These are phyloP conservation scores for Mugil cephalus DNA, from an alignment of 2,113 vertebrate genomes.

Conservation along the genomic window DNA sequence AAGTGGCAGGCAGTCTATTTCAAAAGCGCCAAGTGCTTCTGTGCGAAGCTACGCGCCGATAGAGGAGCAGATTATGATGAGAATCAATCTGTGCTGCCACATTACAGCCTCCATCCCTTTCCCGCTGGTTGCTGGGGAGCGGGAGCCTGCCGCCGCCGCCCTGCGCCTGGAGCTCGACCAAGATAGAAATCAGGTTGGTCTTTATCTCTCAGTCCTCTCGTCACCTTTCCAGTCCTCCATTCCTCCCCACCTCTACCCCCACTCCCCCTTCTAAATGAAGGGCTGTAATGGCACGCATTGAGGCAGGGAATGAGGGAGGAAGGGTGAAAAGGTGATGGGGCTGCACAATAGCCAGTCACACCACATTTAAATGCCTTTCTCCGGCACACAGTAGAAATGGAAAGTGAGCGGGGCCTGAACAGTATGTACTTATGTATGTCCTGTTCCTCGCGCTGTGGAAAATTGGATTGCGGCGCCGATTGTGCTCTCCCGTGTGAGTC, in stretches of 20 bases:
- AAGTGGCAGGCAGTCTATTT: slow-evolving; percentile 58
- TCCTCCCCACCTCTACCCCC: slow-evolving; percentile 16
- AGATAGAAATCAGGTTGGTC: slow-evolving; percentile 67
- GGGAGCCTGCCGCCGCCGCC: slow-evolving; percentile 32
- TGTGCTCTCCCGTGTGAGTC: slow-evolving; percentile 38
- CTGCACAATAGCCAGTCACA: slow-evolving; percentile 70
- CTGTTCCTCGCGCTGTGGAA: slow-evolving; percentile 55
- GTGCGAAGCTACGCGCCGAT: slow-evolving; percentile 53
- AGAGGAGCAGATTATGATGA: slow-evolving; percentile 56
- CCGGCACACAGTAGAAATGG: slow-evolving; percentile 17
- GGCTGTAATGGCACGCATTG: slow-evolving; percentile 46
- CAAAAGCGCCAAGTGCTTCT: slow-evolving; percentile 45
- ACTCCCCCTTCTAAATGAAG: slow-evolving; percentile 34
- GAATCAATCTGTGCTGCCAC: slow-evolving; percentile 70
- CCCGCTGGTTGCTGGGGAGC: slow-evolving; percentile 54
- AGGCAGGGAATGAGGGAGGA: slow-evolving; percentile 32
- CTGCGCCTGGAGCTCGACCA: slow-evolving; percentile 40
- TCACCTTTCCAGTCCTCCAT: slow-evolving; percentile 62
- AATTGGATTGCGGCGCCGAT: slow-evolving; percentile 60
- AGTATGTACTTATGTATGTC: slow-evolving; percentile 28
- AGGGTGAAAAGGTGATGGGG: slow-evolving; percentile 52
- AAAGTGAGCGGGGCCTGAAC: slow-evolving; percentile 35
- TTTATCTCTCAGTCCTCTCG: slow-evolving; percentile 49
- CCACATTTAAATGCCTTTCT: slow-evolving; percentile 63
- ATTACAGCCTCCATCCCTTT: slow-evolving; percentile 63